Conservation (phyloP, 1,140 invertebrate genomes). For the Scaptomyza graminum region DNA sequence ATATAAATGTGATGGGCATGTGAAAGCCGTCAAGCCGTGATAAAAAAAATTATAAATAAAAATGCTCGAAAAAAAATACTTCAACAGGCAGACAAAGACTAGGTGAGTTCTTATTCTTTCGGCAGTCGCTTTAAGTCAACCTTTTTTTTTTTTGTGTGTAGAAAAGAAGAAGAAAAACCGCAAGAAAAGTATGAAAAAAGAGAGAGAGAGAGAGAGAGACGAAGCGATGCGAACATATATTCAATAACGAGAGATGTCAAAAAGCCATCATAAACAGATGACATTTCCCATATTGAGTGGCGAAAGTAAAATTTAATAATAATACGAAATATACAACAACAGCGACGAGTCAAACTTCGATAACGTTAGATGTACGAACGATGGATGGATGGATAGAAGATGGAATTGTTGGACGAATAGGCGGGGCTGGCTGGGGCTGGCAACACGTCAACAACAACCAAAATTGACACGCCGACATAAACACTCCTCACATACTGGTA, state of each 20-base stretch:
- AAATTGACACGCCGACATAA: conserved; percentile 80
- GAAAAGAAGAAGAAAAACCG: conserved; percentile 42
- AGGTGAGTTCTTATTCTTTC: conserved; percentile 16
- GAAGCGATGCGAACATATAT: conserved; percentile 61
- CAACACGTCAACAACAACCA: conserved; percentile 70
- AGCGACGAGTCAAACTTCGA: conserved; percentile 59
- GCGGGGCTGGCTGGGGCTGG: conserved; percentile 40
- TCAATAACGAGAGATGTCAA: conserved; percentile 82
- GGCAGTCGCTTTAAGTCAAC: conserved; percentile 35
- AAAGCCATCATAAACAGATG: conserved; percentile 82
- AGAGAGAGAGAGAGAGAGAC: conserved; percentile 5
- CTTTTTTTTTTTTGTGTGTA: conserved; percentile 3
- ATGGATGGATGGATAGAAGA: conserved; percentile 21
- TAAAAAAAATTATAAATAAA: neutral
- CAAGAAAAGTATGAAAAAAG: conserved; percentile 45
- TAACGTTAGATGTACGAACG: conserved; percentile 15
- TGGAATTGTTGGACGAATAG: neutral
- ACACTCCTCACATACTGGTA: conserved; percentile 58
- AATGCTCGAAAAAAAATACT: conserved; percentile 1
- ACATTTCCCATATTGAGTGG: conserved; percentile 83
- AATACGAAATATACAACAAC: conserved; percentile 51
- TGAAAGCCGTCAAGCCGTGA: conserved; percentile 29
- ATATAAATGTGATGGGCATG: conserved; percentile 36
- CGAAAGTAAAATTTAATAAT: conserved; percentile 83
- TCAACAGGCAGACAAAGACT: conserved; percentile 33